Evolutionary conservation across 2,113 vertebrate genomes (phyloP), one percentile per base, ranked within the genome.

Genomic region (Puffinus mauretanicus): DNA sequence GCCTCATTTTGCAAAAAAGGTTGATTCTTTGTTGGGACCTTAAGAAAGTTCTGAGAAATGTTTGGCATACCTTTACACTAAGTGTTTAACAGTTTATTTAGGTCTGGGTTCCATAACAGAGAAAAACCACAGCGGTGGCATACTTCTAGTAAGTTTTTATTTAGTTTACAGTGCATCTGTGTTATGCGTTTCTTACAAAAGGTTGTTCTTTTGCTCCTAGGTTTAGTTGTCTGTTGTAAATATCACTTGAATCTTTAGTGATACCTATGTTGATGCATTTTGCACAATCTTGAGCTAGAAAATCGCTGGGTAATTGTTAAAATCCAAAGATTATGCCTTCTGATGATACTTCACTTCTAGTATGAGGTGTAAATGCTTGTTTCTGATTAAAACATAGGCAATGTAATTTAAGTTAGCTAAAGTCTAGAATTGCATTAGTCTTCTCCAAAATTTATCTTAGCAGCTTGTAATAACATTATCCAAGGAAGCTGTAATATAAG

Each of bases 11-110:
- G 97, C 97, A 98, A 87, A 97, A 97, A 96, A 96, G 90, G 96
- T 97, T 98, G 96, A 97, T 98, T 98, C 97, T 98, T 98, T 98
- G 97, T 98, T 97, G 97, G 97, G 96, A 97, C 96, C 94, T 98
- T 97, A 97, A 98, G 97, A 97, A 97, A 96, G 95, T 96, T 97
- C 96, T 97, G 94, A 96, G 95, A 98, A 98, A 98, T 98, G 96
- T 98, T 98, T 98, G 97, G 98, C 97, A 98, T 98, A 98, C 97
- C 95, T 98, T 98, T 98, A 95, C 93, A 97, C 90, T 97, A 98
- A 98, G 97, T 98, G 97, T 98, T 98, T 97, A 98, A 97, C 96
- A 97, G 96, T 98, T 98, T 97, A 95, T 98, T 98, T 98, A 97
- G 96, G 95, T 98, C 93, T 90, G 90, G 86, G 95, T 97, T 98